These are phyloP conservation scores for Cosmia pyralina DNA, from an alignment of 2,888 invertebrate genomes.

Conservation along the genomic window DNA sequence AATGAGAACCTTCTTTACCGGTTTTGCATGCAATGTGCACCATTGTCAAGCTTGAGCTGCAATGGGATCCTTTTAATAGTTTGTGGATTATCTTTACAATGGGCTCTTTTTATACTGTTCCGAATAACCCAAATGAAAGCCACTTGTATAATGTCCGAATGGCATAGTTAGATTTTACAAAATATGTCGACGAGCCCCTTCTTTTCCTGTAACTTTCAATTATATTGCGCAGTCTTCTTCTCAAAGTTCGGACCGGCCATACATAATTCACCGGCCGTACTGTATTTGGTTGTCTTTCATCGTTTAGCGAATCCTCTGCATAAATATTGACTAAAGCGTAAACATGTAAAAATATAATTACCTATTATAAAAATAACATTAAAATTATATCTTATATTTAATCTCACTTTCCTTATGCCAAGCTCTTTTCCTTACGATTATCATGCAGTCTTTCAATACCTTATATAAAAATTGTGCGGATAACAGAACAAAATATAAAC, in stretches of 20 bases:
- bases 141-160: too few species aligned
- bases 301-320: conserved; percentile 26
- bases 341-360: conserved; percentile 62
- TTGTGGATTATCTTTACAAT: too few species aligned
- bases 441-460: conserved; percentile 72
- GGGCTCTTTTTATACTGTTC: too few species aligned
- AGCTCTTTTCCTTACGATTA: conserved; percentile 69
- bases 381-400: conserved; percentile 73
- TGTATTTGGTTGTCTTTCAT: neutral
- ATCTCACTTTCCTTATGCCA: conserved; percentile 79
- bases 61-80: too few species aligned
- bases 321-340: conserved; percentile 46
- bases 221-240: neutral
- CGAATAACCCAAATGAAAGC: too few species aligned
- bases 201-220: too few species aligned
- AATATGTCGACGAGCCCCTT: too few species aligned
- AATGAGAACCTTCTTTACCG: too few species aligned
- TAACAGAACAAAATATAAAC: conserved; percentile 40
- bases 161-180: too few species aligned
- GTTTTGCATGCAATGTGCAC: too few species aligned
- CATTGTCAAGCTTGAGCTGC: too few species aligned
- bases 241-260: neutral
- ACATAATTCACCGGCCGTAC: too few species aligned
- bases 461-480: conserved; percentile 52
- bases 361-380: conserved; percentile 66